Percentiles rank a stretch among this genome's conserved stretches.
Conservation (phyloP, 2,113 vertebrate species). For the Neofelis nebulosa region DNA sequence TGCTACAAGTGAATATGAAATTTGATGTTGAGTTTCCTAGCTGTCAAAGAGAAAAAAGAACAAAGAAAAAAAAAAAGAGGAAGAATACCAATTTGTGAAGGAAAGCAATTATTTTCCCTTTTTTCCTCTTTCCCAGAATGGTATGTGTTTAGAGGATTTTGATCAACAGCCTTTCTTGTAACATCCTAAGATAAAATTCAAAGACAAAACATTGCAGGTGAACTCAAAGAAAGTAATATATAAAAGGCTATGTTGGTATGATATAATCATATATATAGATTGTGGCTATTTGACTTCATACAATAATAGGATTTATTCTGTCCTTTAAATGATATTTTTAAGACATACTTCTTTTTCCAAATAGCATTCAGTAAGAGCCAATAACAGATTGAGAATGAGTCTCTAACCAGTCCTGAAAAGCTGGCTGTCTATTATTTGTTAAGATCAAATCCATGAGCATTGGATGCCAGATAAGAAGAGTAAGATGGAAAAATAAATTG, state of each 20-base stretch:
- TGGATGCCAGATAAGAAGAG: conserved; percentile 38
- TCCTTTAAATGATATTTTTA: conserved; percentile 38
- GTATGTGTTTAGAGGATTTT: neutral
- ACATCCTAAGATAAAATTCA: neutral
- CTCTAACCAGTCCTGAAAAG: neutral
- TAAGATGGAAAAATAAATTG: conserved; percentile 52
- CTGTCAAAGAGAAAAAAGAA: conserved; percentile 15
- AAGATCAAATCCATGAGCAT: conserved; percentile 59
- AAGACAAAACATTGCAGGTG: neutral
- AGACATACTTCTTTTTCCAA: conserved; percentile 33
- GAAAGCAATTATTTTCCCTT: neutral
- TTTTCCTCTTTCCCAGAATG: neutral
- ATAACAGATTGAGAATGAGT: neutral
- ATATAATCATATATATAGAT: neutral
- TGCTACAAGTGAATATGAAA: neutral
- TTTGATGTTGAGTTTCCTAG: neutral
- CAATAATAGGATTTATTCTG: conserved; percentile 28
- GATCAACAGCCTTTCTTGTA: neutral
- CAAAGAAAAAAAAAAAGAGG: neutral
- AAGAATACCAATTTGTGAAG: neutral
- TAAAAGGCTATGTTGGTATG: neutral
- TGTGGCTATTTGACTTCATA: neutral
- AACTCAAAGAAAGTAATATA: neutral
- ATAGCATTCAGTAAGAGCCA: neutral
- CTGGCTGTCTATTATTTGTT: conserved; percentile 58